Evolutionary conservation across 2,113 vertebrate genomes (phyloP), one percentile per base, ranked within the genome.

Genomic region (Limanda limanda): DNA sequence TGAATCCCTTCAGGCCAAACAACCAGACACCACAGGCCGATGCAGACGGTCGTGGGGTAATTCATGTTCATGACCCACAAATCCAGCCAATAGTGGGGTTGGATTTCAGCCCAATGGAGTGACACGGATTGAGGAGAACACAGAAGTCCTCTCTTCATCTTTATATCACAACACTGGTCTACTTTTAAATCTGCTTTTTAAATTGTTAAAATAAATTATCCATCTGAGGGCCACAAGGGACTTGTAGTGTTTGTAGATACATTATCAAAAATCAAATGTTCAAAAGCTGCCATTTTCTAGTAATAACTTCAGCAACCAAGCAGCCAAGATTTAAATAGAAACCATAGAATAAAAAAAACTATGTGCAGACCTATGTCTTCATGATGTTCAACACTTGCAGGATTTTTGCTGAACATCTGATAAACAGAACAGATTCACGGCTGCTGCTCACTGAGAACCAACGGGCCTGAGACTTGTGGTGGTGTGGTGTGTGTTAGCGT

Each of bases 11-110:
- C 14, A 23, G 70, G 77, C 47, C 42, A 71, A 37, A 20, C 24
- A 77, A 71, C 40, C 73, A 77, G 68, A 80, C 76, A 62, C 18
- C 4, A 5, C 14, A 24, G 10, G 12, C 24, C 67, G 60, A 81
- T 25, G 18, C 10, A 57, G 24, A 21, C 51, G 1, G 21, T 3
- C 20, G 4, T 12, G 5, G 2, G 12, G 7, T 42, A 31, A 7
- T 59, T 24, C 62, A 66, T 48, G 48, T 37, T 37, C 35, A 37
- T 37, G 35, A 51, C 48, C 48, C 48, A 51, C 18, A 18, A 18
- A 45, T 20, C 48, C 48, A 51, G 4, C 45, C 45, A 13, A 20
- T 51, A n/a, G 18, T 0, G 11, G 1, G 48, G 48, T 0, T 51
- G 1, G 13, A 7, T 20, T 17, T 51, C 18, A 42, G 40, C 40